Base-by-base conservation (phyloP, 2,113 vertebrate species). In the Chrysochloris asiatica region DNA sequence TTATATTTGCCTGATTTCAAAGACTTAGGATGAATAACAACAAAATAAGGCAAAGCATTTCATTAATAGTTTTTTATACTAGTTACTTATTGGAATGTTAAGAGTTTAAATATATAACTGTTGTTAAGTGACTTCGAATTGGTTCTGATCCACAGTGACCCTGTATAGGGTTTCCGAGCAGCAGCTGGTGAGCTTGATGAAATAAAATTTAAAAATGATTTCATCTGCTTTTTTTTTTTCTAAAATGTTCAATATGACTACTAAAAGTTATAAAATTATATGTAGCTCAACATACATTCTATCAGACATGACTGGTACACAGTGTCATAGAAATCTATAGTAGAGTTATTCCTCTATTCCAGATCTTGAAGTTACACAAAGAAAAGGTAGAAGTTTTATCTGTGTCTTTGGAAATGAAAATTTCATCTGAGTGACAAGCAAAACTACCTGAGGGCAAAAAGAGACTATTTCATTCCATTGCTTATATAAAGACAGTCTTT, bases 381-480 rank as follows among this genome's bases (percentile, higher is more conserved):
- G n/a, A 45, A 52, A 12, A 77, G 11, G 6, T 8, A 78, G 38
- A 26, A 73, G 26, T 61, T 59, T 61, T 61, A 47, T 63, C 11
- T 24, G 45, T 48, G 11, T 76, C 77, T 71, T 84, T 52, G 2
- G 52, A 92, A 95, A 83, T 65, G 76, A 86, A 73, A 48, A 47
- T n/a, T 48, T 65, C 36, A 71, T 28, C 11, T 61, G 43, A 11
- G 0, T 59, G n/a, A 56, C 11, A 86, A 77, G 28, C 61, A 81
- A 75, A 85, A 30, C 26, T n/a, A 56, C 33, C 9, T 9, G 72
- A 72, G 8, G 41, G 38, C 26, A 19, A 38, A 59, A 26, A 13
- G 36, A 26, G 48, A 76, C 6, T 13, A 12, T 14, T 83, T 33
- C 45, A 41, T 71, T 83, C 65, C 38, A 83, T 59, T 30, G 50